Base-by-base conservation (phyloP, 2,797 vertebrate species). In the Tenualosa ilisha region DNA sequence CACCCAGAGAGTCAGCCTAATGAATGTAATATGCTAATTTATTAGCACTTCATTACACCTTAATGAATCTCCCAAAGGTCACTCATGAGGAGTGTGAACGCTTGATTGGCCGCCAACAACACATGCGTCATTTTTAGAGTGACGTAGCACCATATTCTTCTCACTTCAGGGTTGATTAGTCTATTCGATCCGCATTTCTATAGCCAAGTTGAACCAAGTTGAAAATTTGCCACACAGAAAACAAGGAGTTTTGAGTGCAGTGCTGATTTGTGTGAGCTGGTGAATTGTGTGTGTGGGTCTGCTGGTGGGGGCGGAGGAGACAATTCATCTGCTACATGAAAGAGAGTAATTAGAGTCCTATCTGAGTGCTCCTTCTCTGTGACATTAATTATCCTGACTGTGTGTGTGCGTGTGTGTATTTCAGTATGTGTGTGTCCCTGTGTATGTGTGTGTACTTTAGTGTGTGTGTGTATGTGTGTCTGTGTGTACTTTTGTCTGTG, bases 21-120 rank as follows among this genome's bases (percentile, higher is more conserved):
- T 89, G 85, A 86, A 89, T 84, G 82, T 86, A 89, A 86, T 82
- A 86, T 87, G 83, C 83, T 65, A 86, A 82, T 87, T 86, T 83
- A 89, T 87, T 87, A 87, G 22, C 3, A 46, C 68, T 85, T 84
- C 56, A 86, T 89, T 88, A 85, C 61, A 88, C 61, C 81, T 81
- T 75, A 86, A 87, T 63, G 83, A 83, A 31, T 22, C 12, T 24
- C 68, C 59, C 53, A 56, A 37, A 68, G 63, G 63, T 68, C 63
- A 26, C 26, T 13, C 12, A 12, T 24, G 26, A 26, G 24, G 63
- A 26, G 63, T 13, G 2, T 31, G 26, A 12, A 68, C 59, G n/a
- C 6, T 22, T 22, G 8, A 8, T 61, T 26, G 26, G 24, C 63
- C 63, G 7, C 26, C 8, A 13, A 5, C 63, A 9, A 9, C 63